These are phyloP conservation scores for Eupithecia inturbata DNA, from an alignment of 2,888 invertebrate genomes.

Conservation along the genomic window DNA sequence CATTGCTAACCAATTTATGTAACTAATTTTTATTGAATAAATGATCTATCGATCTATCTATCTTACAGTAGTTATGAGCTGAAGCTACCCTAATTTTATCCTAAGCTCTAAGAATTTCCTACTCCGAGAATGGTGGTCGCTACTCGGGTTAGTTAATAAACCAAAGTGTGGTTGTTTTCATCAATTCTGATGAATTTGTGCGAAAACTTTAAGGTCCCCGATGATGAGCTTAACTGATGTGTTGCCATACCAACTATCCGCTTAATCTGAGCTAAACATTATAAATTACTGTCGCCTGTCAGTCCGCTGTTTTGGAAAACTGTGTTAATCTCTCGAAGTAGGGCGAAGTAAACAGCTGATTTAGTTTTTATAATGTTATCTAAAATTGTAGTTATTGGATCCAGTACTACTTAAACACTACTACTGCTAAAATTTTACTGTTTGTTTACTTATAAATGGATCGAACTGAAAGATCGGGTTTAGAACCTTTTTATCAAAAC, in stretches of 20 bases:
- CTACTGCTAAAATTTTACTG: no score
- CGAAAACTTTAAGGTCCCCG: conserved; percentile 10
- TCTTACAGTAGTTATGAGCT: background rate
- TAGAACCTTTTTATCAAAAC: no score
- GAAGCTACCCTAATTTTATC: background rate
- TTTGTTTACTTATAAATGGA: no score
- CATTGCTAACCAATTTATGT: no score
- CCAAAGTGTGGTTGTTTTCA: background rate
- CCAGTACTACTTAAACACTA: no score
- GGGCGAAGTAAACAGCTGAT: background rate
- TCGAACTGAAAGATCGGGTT: no score
- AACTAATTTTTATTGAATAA: no score
- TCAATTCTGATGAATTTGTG: conserved; percentile 1
- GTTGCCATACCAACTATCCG: conserved; percentile 46
- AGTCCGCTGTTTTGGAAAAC: conserved; percentile 41
- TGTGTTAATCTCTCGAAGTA: conserved; percentile 40
- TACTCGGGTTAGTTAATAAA: background rate
- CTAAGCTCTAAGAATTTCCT: background rate
- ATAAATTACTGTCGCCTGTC: conserved; percentile 43
- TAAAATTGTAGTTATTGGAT: no score
- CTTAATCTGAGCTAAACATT: conserved; percentile 39
- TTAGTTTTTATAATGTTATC: background rate
- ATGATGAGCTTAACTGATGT: conserved; percentile 39
- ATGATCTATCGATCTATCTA: no score
- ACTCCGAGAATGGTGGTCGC: background rate